These are phyloP conservation scores for Brachionus sp. DNA, from an alignment of 1,140 invertebrate species.

Conservation along the genomic window DNA sequence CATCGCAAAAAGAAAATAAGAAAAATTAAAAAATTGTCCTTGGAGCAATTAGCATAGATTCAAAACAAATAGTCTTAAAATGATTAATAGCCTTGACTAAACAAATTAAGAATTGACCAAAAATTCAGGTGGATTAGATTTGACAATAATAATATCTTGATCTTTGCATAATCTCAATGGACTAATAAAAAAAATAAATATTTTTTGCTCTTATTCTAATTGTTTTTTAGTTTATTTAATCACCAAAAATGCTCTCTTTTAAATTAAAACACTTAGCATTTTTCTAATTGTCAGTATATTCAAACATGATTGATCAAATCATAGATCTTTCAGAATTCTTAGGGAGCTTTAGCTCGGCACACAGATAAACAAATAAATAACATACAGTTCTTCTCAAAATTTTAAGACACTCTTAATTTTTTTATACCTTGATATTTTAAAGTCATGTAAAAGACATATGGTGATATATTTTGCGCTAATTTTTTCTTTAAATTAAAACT, in stretches of 20 bases:
- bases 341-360: no score
- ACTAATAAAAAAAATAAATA: not conserved
- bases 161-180: not conserved
- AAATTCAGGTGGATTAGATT: not conserved
- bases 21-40: not conserved
- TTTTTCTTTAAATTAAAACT: no score
- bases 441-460: no score
- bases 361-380: no score
- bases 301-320: no score
- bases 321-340: no score
- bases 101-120: not conserved
- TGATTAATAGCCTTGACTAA: constrained; percentile 8
- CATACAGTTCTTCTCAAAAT: no score
- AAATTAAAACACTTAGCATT: no score
- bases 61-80: not conserved
- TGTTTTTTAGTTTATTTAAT: not conserved
- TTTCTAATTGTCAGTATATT: no score
- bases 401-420: no score
- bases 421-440: no score
- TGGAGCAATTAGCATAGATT: constrained; percentile 17
- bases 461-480: no score
- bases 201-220: not conserved
- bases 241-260: not conserved
- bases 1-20: not conserved
- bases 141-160: not conserved